Conservation (phyloP, 2,113 vertebrate genomes). For the Myotis brandtii region DNA sequence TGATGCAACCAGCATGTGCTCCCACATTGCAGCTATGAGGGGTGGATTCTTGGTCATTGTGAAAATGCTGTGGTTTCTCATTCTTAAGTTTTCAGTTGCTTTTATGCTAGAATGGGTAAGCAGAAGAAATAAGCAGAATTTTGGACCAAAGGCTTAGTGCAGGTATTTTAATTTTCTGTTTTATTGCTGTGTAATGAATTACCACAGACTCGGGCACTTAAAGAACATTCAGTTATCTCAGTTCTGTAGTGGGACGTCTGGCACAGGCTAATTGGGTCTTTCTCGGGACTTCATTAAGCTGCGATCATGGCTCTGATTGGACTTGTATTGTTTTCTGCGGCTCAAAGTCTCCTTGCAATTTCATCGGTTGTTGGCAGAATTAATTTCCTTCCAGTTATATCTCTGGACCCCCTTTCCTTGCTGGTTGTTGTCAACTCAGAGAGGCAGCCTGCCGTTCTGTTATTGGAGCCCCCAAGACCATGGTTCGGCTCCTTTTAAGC, state of each 20-base stretch:
- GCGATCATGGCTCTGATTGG: not conserved
- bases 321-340: not conserved
- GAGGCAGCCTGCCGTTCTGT: not conserved
- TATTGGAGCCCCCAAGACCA: accelerated
- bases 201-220: not conserved
- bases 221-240: not conserved
- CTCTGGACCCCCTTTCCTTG: not conserved
- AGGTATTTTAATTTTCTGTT: not conserved
- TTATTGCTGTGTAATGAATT: not conserved
- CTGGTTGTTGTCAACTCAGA: not conserved
- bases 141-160: not conserved
- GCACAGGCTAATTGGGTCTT: accelerated
- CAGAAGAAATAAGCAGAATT: not conserved
- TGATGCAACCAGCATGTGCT: not conserved
- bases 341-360: not conserved
- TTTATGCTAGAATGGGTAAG: not conserved
- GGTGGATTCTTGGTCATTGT: not conserved
- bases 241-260: not conserved
- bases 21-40: not conserved
- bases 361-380: not conserved
- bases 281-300: not conserved
- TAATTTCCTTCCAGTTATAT: not conserved
- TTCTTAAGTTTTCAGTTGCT: slow-evolving; percentile 5
- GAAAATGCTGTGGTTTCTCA: not conserved
- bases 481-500: not conserved